phyloP scores from a whole-genome alignment of 1,140 invertebrate genomes.

The Drusus annulatus region DNA sequence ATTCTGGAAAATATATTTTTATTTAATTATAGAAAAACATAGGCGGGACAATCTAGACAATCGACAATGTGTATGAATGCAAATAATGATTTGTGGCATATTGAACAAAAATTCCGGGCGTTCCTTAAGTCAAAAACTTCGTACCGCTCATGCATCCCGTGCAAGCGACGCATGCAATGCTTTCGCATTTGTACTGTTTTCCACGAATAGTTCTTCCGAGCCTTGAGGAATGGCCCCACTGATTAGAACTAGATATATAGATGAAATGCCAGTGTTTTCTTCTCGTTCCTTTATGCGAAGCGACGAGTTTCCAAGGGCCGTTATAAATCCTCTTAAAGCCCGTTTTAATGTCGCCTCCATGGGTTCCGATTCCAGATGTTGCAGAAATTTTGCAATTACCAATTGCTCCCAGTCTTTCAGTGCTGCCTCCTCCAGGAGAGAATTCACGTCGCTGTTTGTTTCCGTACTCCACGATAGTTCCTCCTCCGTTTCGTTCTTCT shows the following conservation, averaged over 20 bases:
- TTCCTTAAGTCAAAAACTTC: too few species aligned
- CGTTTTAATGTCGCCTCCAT: not conserved
- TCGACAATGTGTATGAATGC: too few species aligned
- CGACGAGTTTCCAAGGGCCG: conserved; percentile 10
- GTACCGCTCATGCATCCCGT: too few species aligned
- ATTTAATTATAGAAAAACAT: too few species aligned
- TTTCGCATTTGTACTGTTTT: conserved; percentile 53
- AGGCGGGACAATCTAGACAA: too few species aligned
- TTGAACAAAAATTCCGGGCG: too few species aligned
- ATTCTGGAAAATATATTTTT: too few species aligned
- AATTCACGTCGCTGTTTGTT: not conserved
- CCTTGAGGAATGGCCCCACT: not conserved
- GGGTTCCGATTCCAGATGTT: not conserved
- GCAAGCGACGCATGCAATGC: conserved; percentile 57
- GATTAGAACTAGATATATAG: conserved; percentile 1
- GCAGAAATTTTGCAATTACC: conserved; percentile 6
- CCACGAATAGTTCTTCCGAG: not conserved
- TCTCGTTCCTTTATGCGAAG: not conserved
- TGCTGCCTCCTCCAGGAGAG: conserved; percentile 1
- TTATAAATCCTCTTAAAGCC: not conserved
- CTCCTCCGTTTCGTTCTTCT: too few species aligned
- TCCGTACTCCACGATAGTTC: not conserved
- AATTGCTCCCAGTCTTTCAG: not conserved
- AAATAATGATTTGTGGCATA: too few species aligned
- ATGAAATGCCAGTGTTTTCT: conserved; percentile 10